These are phyloP conservation scores for Pachyramphus minor DNA, from an alignment of 2,113 vertebrate genomes.

Conservation along the genomic window DNA sequence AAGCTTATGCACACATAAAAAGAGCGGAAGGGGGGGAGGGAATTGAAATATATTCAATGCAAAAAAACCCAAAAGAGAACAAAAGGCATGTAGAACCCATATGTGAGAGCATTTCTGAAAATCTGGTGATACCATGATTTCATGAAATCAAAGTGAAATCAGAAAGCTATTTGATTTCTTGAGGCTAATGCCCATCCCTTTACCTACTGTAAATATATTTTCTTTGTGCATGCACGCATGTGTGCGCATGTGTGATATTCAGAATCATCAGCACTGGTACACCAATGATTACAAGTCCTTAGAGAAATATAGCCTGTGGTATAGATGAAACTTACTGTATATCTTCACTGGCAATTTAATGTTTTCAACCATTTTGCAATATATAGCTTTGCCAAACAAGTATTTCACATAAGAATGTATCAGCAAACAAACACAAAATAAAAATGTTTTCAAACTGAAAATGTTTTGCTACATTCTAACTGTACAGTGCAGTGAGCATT, in stretches of 20 bases:
- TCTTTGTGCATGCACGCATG: rapidly evolving
- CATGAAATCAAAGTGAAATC: neutral
- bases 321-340: neutral
- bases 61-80: neutral
- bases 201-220: neutral
- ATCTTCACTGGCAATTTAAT: neutral
- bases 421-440: neutral
- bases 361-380: neutral
- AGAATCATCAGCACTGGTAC: neutral
- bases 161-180: neutral
- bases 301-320: neutral
- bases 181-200: neutral
- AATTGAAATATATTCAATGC: neutral
- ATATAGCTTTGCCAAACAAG: neutral
- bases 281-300: neutral
- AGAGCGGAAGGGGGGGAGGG: neutral
- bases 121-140: neutral
- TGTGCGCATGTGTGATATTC: neutral
- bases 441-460: neutral
- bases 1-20: neutral
- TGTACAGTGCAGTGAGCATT: neutral
- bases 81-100: neutral
- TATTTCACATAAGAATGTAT: neutral
- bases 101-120: neutral
- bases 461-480: neutral